These are phyloP conservation scores for Rhagoletis zephyria DNA, from an alignment of 1,140 invertebrate genomes.

Conservation along the genomic window DNA sequence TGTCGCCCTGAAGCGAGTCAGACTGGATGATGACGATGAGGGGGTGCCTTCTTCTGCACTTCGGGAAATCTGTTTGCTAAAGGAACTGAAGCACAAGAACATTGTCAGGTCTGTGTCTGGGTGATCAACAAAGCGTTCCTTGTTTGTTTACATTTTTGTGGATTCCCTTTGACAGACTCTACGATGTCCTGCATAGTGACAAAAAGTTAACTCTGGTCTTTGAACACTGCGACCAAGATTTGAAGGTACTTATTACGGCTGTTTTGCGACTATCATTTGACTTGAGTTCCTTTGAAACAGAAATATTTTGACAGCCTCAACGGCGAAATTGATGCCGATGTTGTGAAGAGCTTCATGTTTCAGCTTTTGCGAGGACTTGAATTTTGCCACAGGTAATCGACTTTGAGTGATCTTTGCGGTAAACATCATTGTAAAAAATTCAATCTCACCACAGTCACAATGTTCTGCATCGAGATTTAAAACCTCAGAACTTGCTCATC, in stretches of 20 bases:
- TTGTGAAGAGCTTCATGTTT: conserved; percentile 95
- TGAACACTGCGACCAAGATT: conserved; percentile 99
- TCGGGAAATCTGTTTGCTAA: conserved; percentile 93
- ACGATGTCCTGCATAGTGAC: conserved; percentile 96
- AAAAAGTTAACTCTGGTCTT: conserved; percentile 98
- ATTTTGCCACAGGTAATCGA: conserved; percentile 99
- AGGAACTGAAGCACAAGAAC: conserved; percentile 97
- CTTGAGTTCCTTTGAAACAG: too few species aligned
- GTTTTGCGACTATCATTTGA: too few species aligned
- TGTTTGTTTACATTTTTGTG: too few species aligned
- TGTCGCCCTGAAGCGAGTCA: conserved; percentile 98
- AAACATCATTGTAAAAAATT: too few species aligned
- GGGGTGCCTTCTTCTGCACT: conserved; percentile 97
- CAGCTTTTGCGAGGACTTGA: conserved; percentile 96
- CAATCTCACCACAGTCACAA: too few species aligned
- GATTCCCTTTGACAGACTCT: too few species aligned
- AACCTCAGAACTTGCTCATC: conserved; percentile 98
- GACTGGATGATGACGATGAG: conserved; percentile 99
- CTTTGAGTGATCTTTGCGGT: too few species aligned
- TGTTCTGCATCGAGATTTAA: conserved; percentile 96
- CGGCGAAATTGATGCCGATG: conserved; percentile 96
- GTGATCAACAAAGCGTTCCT: too few species aligned
- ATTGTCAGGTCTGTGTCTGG: conserved; percentile 95
- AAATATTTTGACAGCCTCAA: conserved; percentile 99
- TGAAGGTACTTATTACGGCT: too few species aligned